Evolutionary conservation across 2,888 invertebrate species (phyloP).

Genomic region (Andrena dorsata): DNA sequence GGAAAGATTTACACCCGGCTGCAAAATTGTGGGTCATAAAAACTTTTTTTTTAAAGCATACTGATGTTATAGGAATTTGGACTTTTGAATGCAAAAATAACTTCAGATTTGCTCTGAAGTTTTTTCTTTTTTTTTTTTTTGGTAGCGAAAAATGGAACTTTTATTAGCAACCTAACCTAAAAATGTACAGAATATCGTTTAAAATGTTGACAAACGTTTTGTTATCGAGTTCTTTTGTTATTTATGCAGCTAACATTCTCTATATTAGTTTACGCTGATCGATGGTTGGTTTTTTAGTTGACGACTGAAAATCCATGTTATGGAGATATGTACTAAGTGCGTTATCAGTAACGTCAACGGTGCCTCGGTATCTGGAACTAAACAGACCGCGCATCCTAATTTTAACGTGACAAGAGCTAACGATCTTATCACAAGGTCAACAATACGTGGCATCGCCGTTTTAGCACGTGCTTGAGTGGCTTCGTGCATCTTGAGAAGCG

Average conservation of each 20-base stretch:
- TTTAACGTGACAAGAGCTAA: conserved; percentile 42
- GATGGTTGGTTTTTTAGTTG: not conserved
- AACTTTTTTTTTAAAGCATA: no score
- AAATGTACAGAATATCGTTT: no score
- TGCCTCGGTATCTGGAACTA: conserved; percentile 17
- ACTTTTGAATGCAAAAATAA: no score
- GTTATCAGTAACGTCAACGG: conserved; percentile 23
- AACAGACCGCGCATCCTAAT: conserved; percentile 39
- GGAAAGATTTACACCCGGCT: not conserved
- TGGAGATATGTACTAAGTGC: not conserved
- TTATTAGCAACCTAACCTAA: no score
- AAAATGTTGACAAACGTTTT: no score
- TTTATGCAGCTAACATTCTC: not conserved
- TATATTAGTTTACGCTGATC: not conserved
- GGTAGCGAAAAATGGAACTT: no score
- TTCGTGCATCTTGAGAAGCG: conserved; percentile 41
- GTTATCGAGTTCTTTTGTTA: not conserved
- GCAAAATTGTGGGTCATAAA: no score
- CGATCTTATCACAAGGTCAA: conserved; percentile 64
- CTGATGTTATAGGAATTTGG: no score
- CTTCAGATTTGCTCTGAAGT: no score
- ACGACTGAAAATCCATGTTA: conserved; percentile 5
- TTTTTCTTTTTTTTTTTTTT: no score
- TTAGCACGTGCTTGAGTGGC: conserved; percentile 57
- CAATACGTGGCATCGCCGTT: conserved; percentile 21